Percentiles rank a stretch among this genome's conserved stretches.
Evolutionary conservation across 2,797 vertebrate species (phyloP).

Genomic region (Falco columbarius): DNA sequence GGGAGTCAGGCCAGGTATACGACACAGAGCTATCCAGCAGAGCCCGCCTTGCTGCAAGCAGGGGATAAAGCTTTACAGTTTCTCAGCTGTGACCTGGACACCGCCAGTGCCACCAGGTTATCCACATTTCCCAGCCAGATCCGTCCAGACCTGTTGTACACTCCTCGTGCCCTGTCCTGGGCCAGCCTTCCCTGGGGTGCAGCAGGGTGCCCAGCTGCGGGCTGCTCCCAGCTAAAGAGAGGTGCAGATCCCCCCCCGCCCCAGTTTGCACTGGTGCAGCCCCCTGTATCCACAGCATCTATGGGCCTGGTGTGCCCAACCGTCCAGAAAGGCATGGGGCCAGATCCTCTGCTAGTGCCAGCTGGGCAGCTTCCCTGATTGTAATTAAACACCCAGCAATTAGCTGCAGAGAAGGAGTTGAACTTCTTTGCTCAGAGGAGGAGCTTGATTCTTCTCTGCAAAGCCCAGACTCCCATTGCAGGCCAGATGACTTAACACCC

Average conservation of each 20-base stretch:
- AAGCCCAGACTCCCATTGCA: background rate
- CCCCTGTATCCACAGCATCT: too few relatives aligned
- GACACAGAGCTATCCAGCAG: background rate
- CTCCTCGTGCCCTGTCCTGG: fast-evolving
- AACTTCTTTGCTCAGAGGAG: background rate
- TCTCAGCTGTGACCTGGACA: background rate
- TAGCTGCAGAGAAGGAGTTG: background rate
- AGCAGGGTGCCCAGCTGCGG: background rate
- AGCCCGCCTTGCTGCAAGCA: background rate
- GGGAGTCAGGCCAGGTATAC: background rate
- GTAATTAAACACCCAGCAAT: background rate
- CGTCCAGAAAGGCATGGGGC: fast-evolving
- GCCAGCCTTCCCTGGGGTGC: background rate
- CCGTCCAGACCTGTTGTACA: background rate
- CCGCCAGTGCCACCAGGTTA: background rate
- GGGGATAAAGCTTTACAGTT: background rate
- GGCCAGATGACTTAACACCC: background rate
- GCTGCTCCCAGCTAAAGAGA: background rate
- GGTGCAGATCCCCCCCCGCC: too few relatives aligned
- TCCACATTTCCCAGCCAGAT: background rate
- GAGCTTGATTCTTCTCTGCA: background rate
- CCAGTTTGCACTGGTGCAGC: too few relatives aligned
- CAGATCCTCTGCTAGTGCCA: background rate
- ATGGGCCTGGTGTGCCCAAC: fast-evolving
- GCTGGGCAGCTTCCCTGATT: background rate